phyloP scores from a whole-genome alignment of 2,888 invertebrate genomes.

The Cheilosia vernalis region DNA sequence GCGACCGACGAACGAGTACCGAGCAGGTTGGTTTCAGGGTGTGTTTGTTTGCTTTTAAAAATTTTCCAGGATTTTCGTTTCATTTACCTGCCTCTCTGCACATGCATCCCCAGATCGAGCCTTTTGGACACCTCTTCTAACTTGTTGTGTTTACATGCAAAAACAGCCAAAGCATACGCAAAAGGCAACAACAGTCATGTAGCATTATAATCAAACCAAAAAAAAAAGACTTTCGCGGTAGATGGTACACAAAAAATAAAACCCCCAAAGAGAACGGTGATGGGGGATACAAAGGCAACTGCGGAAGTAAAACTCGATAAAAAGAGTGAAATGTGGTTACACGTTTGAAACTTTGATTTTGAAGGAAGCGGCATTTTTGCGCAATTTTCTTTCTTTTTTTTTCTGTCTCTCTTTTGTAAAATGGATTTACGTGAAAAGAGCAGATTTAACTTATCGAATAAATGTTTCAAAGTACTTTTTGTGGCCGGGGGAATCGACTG shows the following conservation, averaged over 20 bases:
- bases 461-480: constrained; percentile 53
- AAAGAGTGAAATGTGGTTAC: constrained; percentile 70
- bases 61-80: constrained; percentile 48
- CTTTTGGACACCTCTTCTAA: constrained; percentile 38
- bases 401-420: constrained; percentile 35
- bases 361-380: constrained; percentile 33
- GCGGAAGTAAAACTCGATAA: constrained; percentile 62
- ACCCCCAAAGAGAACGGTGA: not conserved
- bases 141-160: constrained; percentile 64
- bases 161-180: constrained; percentile 41
- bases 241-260: constrained; percentile 18
- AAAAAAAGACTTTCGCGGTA: constrained; percentile 16
- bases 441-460: constrained; percentile 71
- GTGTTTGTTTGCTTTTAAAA: constrained; percentile 61
- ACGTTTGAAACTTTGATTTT: constrained; percentile 73
- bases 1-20: constrained; percentile 40
- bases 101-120: constrained; percentile 9
- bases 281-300: constrained; percentile 1
- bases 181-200: constrained; percentile 29
- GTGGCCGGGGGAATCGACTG: constrained; percentile 43
- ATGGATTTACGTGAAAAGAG: constrained; percentile 61
- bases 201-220: not conserved
- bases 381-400: not conserved
- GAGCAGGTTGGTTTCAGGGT: constrained; percentile 17
- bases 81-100: constrained; percentile 6